Base-by-base conservation (phyloP, 1,140 invertebrate genomes). In the Ceratoteleas bidentatus region DNA sequence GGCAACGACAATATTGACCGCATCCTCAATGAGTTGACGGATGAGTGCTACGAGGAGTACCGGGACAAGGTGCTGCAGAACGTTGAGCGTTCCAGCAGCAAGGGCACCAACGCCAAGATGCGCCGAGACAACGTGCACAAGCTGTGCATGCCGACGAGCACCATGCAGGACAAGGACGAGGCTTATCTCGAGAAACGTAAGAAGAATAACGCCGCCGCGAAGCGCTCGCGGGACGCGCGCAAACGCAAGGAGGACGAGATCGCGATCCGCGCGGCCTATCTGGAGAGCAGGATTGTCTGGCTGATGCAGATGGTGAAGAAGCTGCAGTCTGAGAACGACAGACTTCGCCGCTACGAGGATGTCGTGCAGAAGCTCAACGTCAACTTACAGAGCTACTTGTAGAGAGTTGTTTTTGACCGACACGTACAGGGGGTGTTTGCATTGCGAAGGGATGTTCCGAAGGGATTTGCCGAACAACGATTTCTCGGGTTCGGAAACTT, bases 201-300 rank as follows among this genome's bases (percentile, higher is more conserved):
- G 65, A 98, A 98, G 88, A 99, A 99, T 88, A 99, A 99, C 88
- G 96, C 96, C 81, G 98, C 98, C 0, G 98, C 98, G 0, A 99
- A 99, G 89, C 93, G 97, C 64, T 98, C 97, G 0, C 92, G 98
- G 43, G 98, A 99, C 85, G 95, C 96, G 0, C 92, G 98, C 62
- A 93, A 97, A 83, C 93, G 95, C 10, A 97, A 99, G 87, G 98
- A 99, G 88, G 96, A 99, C 69, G 96, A 98, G 86, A 96, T 99
- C 13, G 96, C 97, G 0, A 96, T 99, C 36, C 91, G 96, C 61
- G 96, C 96, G 0, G 95, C 95, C 0, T 97, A 95, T 77, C 91
- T 99, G 3, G 97, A 98, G 91, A 94, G 95, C 52, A 96, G 97
- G 90, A 96, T 96, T 77, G 85, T 93, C 1, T 93, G 93, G 86